Percentiles rank a stretch among this genome's conserved stretches.
Evolutionary conservation across 2,888 invertebrate species (phyloP).

Genomic region (Hirtodrosophila alboralis): DNA sequence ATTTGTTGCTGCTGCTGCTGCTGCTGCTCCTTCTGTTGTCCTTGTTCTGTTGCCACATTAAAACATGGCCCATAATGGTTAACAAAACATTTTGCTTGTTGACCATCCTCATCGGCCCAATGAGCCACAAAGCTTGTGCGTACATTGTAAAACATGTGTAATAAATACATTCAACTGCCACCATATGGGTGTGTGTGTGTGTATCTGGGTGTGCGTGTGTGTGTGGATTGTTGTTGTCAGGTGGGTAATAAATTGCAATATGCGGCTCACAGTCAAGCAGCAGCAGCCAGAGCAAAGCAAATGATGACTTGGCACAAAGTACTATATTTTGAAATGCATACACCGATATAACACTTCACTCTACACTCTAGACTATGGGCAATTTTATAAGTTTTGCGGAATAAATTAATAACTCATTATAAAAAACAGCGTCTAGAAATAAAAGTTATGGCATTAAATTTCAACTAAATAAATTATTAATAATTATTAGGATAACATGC

Average conservation of each 20-base stretch:
- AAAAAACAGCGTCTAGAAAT: no score
- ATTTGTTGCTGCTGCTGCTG: slow-evolving; percentile 28
- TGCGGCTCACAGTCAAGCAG: slow-evolving; percentile 27
- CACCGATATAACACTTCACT: slow-evolving; percentile 11
- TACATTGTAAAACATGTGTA: slow-evolving; percentile 78
- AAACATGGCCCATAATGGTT: slow-evolving; percentile 78
- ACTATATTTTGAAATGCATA: slow-evolving; percentile 56
- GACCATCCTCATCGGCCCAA: slow-evolving; percentile 63
- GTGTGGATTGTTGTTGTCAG: slow-evolving; percentile 46
- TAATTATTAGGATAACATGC: no score
- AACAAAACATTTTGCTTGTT: slow-evolving; percentile 76
- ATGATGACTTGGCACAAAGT: slow-evolving; percentile 73
- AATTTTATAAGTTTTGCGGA: neutral
- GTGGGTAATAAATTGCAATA: slow-evolving; percentile 72
- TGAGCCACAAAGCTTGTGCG: slow-evolving; percentile 70
- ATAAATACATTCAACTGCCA: slow-evolving; percentile 69
- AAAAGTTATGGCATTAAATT: no score
- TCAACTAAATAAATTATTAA: no score
- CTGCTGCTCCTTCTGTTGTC: slow-evolving; percentile 29
- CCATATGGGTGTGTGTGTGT: slow-evolving; percentile 9
- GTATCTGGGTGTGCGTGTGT: slow-evolving; percentile 6
- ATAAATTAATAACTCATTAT: no score
- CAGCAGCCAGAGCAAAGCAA: slow-evolving; percentile 40
- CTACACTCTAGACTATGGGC: neutral
- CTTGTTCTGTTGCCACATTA: slow-evolving; percentile 66